Conservation (phyloP, 1,140 invertebrate genomes). For the Apis florea region DNA sequence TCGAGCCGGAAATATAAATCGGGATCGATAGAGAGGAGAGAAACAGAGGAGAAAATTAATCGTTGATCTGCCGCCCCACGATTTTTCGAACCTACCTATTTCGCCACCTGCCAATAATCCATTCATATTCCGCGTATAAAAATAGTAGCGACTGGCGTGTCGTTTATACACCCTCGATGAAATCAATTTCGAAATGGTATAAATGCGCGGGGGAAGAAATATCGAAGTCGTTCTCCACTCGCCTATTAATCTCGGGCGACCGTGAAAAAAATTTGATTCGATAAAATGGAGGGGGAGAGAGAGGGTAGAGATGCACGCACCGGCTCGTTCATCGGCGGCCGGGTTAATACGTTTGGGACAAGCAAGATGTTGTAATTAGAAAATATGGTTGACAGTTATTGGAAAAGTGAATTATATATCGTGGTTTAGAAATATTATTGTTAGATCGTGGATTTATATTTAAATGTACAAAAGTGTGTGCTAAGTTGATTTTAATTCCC, state of each 20-base stretch:
- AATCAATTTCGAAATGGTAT: conserved; percentile 53
- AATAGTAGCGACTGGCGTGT: too few relatives aligned
- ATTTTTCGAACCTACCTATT: conserved; percentile 37
- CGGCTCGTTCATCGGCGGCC: too few relatives aligned
- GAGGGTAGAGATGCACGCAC: too few relatives aligned
- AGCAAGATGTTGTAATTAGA: too few relatives aligned
- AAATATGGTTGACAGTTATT: too few relatives aligned
- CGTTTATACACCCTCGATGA: not conserved
- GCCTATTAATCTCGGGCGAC: conserved; percentile 31
- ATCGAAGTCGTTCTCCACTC: conserved; percentile 10
- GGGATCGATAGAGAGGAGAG: not conserved
- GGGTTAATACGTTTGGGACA: too few relatives aligned
- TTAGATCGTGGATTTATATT: too few relatives aligned
- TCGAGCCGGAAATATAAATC: conserved; percentile 43
- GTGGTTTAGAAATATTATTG: too few relatives aligned
- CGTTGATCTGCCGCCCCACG: conserved; percentile 47
- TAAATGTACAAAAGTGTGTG: too few relatives aligned
- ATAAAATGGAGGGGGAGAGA: not conserved
- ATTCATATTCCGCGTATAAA: not conserved
- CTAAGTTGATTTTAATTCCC: too few relatives aligned
- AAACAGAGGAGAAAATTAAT: conserved; percentile 44
- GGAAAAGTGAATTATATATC: too few relatives aligned
- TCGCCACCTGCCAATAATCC: conserved; percentile 16
- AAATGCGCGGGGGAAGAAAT: conserved; percentile 13
- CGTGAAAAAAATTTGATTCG: not conserved